Evolutionary conservation across 2,113 vertebrate species (phyloP), one percentile per base, ranked within the genome.

Genomic region (Cephalopholis sonnerati): DNA sequence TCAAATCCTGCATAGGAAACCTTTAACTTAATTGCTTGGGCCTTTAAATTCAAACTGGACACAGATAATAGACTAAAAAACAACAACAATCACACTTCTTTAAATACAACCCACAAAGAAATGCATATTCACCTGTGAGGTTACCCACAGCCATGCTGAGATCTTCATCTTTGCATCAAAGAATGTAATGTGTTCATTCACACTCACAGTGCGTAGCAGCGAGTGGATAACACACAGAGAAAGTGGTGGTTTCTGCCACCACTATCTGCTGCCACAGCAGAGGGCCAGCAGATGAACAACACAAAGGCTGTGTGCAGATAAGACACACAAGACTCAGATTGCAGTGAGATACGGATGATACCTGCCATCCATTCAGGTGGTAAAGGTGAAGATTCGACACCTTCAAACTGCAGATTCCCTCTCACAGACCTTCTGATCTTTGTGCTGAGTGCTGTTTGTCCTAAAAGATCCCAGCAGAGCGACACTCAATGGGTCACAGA

Each of bases 151-250:
- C 55, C 18, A 0, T 0, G 20, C 25, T 29, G 39, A 16, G 8
- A 39, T 58, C 63, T 68, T 7, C 71, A 81, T 79, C 71, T 79
- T 11, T 77, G 5, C 74, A 89, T 86, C 80, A 59, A 72, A 61
- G 27, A 73, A 74, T 75, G 71, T 20, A 0, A 67, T 6, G 65
- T 50, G 71, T 29, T 71, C 57, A 62, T 86, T 88, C 79, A 83
- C 77, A 63, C 77, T 18, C 85, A 62, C 25, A 25, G 12, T 15
- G 39, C 79, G 39, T 58, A 2, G 54, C 70, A 3, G 55, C 5
- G 27, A 63, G 29, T 20, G 2, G 51, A 20, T 39, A 75, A 71
- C 51, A 48, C 22, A 11, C 20, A 24, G 83, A 64, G 81, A 85
- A 84, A 88, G 78, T 84, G 62, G 11, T 46, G 81, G 20, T 46